Evolutionary conservation across 2,888 invertebrate species (phyloP).

Genomic region (Pseudococcus longispinus): DNA sequence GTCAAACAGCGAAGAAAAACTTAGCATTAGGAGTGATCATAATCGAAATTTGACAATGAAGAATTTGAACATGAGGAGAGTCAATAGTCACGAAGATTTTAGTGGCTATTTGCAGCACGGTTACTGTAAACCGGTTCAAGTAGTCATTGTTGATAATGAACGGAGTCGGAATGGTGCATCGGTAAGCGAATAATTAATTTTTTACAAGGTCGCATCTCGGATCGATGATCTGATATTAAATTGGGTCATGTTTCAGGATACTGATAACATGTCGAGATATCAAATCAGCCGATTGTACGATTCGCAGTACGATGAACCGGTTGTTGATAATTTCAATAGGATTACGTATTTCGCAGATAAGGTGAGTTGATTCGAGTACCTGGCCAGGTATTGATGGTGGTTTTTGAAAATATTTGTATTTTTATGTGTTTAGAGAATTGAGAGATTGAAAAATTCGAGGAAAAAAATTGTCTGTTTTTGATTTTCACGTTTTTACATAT

Average conservation of each 20-base stretch:
- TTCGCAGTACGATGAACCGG: slow-evolving; percentile 43
- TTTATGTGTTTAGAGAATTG: too few relatives aligned
- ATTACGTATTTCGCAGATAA: slow-evolving; percentile 29
- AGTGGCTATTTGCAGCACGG: slow-evolving; percentile 37
- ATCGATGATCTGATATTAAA: neutral
- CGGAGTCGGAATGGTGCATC: slow-evolving; percentile 3
- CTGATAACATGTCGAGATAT: slow-evolving; percentile 6
- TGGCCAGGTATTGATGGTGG: neutral
- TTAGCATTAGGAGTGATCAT: slow-evolving; percentile 35
- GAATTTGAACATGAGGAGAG: slow-evolving; percentile 51
- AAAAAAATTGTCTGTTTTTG: too few relatives aligned
- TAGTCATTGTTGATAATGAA: neutral
- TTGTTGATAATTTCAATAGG: slow-evolving; percentile 46
- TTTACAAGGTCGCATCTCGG: neutral
- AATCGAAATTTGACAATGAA: slow-evolving; percentile 16
- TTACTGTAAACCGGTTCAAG: slow-evolving; percentile 39
- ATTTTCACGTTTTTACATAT: too few relatives aligned
- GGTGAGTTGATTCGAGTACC: neutral
- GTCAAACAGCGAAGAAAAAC: slow-evolving; percentile 55
- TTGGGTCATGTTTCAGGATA: slow-evolving; percentile 19
- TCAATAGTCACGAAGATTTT: slow-evolving; percentile 55
- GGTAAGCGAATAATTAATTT: neutral
- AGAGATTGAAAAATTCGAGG: too few relatives aligned
- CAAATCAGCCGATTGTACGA: neutral
- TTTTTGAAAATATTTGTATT: too few relatives aligned